Percentiles rank a stretch among this genome's conserved stretches.
Conservation (phyloP, 2,797 vertebrate species). For the Potorous gilbertii region DNA sequence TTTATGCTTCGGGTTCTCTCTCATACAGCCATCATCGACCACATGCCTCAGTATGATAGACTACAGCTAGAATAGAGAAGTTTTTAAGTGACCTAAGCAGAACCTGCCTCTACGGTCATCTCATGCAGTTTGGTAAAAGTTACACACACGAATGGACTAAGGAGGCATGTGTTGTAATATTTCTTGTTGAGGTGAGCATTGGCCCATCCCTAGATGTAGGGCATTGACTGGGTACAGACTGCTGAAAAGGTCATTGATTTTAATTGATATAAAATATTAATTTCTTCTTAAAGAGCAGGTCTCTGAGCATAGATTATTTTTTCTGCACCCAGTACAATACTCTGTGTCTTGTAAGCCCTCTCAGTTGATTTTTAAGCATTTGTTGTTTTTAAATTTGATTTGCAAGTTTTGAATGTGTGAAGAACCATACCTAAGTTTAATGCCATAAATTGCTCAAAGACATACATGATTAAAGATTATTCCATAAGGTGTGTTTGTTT, state of each 20-base stretch:
- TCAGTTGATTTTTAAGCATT: neutral
- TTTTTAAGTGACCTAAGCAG: neutral
- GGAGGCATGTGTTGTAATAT: neutral
- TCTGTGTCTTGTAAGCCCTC: neutral
- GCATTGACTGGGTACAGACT: neutral
- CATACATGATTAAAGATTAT: neutral
- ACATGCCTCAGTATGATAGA: neutral
- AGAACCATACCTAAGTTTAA: slow-evolving; percentile 19
- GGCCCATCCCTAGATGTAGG: neutral
- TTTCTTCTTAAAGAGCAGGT: neutral
- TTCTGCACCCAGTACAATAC: slow-evolving; percentile 6
- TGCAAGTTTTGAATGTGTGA: slow-evolving; percentile 33
- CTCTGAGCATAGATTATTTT: neutral
- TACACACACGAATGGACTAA: neutral
- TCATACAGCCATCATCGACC: neutral
- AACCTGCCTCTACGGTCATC: neutral
- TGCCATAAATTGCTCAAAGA: neutral
- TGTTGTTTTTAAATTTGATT: slow-evolving; percentile 27
- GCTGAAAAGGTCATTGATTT: neutral
- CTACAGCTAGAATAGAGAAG: fast-evolving
- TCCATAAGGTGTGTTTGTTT: neutral
- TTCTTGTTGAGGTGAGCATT: fast-evolving
- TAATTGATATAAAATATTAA: neutral
- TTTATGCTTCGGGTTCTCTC: neutral
- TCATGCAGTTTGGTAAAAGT: neutral